Base-by-base conservation (phyloP, 2,797 vertebrate species). In the Myripristis murdjan region DNA sequence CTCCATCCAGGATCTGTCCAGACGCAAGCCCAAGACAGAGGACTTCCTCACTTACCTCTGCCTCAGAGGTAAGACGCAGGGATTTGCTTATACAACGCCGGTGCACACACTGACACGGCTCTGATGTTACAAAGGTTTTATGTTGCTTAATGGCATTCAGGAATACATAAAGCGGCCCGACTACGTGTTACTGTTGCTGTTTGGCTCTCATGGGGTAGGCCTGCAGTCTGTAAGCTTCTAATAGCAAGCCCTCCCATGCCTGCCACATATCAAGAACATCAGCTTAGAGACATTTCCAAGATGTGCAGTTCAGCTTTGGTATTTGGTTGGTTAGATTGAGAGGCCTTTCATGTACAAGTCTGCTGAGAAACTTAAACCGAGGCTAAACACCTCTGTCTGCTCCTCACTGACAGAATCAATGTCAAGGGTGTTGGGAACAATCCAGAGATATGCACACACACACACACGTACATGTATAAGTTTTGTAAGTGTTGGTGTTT, bases 41-140 rank as follows among this genome's bases (percentile, higher is more conserved):
- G 98, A 99, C 95, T 99, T 99, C 91, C 97, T 99, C 87, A 99
- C 98, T 64, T 99, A 98, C 93, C 96, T 99, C 92, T 99, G 98
- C 94, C 97, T 99, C 92, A 95, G 98, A 98, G 98, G 98, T 99
- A 95, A 89, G 73, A 49, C 28, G 0, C 46, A 2, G 44, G 24
- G 49, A 64, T 77, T 49, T 49, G 76, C 76, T 67, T 60, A 20
- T 75, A 66, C 60, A 66, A 71, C 70, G 52, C 41, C 46, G 23
- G 61, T 47, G 60, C 63, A 46, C 23, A 68, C 47, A 43, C n/a
- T n/a, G 6, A 39, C 23, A 46, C 69, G 22, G 22, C 28, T 63
- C 4, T 24, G 22, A 63, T 51, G 41, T 61, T n/a, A n/a, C n/a
- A 41, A 64, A 10, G 33, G 22, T 62, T 75, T 63, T 20, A 62